Evolutionary conservation across 2,113 vertebrate genomes (phyloP).

Genomic region (Clarias macrocephalus): DNA sequence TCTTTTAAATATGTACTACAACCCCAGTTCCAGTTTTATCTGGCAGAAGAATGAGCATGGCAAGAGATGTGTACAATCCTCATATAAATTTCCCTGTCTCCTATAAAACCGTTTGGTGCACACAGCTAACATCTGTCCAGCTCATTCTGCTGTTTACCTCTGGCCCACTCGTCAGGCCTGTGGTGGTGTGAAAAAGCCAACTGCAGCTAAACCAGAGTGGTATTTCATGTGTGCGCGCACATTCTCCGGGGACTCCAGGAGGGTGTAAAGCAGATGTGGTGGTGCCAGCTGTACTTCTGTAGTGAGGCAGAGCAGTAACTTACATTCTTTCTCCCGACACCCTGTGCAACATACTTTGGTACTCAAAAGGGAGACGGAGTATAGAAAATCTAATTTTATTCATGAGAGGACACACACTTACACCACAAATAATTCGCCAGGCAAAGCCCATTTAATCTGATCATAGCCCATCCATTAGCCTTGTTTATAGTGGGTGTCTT

Average conservation of each 20-base stretch:
- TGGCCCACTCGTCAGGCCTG: not conserved
- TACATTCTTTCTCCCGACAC: not conserved
- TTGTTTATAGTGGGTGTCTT: slow-evolving; percentile 63
- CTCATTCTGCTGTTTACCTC: not conserved
- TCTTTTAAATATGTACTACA: slow-evolving; percentile 7
- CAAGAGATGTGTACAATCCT: slow-evolving; percentile 17
- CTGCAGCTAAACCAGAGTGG: not conserved
- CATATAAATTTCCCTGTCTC: slow-evolving; percentile 23
- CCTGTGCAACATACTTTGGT: slow-evolving; percentile 62
- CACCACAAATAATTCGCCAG: slow-evolving; percentile 70
- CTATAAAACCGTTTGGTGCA: slow-evolving; percentile 29
- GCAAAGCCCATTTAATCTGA: slow-evolving; percentile 72
- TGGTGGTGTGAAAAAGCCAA: not conserved
- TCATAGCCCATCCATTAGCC: slow-evolving; percentile 69
- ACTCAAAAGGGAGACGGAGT: slow-evolving; percentile 68
- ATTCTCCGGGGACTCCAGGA: slow-evolving; percentile 33
- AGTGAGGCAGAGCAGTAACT: slow-evolving; percentile 57
- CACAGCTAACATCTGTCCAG: slow-evolving; percentile 13
- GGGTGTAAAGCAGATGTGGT: slow-evolving; percentile 67
- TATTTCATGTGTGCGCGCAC: not conserved
- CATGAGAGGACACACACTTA: slow-evolving; percentile 16
- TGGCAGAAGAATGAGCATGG: not conserved
- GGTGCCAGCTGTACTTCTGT: slow-evolving; percentile 66
- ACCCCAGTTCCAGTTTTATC: slow-evolving; percentile 12
- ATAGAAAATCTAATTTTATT: slow-evolving; percentile 71